Evolutionary conservation across 1,140 invertebrate genomes (phyloP), one percentile per base, ranked within the genome.

Genomic region (Marisa cornuarietis): DNA sequence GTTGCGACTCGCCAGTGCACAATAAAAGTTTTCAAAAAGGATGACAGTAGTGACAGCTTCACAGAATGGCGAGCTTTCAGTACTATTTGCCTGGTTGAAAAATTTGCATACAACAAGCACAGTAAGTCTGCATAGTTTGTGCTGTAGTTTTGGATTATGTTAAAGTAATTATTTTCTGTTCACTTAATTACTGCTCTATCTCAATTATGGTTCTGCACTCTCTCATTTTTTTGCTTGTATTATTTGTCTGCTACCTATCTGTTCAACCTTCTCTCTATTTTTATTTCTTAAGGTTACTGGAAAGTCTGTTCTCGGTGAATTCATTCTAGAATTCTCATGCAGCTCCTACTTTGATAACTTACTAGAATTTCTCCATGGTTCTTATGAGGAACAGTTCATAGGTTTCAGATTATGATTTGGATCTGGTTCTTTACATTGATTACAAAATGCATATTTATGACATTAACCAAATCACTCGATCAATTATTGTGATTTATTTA

Each of bases 61-160:
- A 61, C 51, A 13, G 79, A 80, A 52, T 76, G 42, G 79, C 73
- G 74, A 26, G 61, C 51, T 49, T 71, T 80, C 69, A 69, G 68
- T 31, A 83, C 83, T 13, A 79, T 83, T n/a, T 83, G 80, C 16
- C 54, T 62, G 26, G 83, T 83, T 26, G 83, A 83, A 24, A 80
- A 80, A 24, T 66, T 83, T 10, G 62, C 81, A 18, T 83, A 75
- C 76, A 83, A 81, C 71, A 75, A 42, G 26, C 66, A 77, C 66
- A 83, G 83, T 83, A 69, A 80, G 81, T 82, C 54, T 72, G n/a
- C 20, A 24, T 10, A 68, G 31, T 24, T 11, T 68, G 66, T 14
- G 31, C 31, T 42, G 42, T 20, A 42, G 31, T 42, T 42, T 42
- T 42, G 31, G 31, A 42, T 42, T 42, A 42, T 42, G 31, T 42